Base-by-base conservation (phyloP, 2,888 invertebrate species). In the Hypena proboscidalis region DNA sequence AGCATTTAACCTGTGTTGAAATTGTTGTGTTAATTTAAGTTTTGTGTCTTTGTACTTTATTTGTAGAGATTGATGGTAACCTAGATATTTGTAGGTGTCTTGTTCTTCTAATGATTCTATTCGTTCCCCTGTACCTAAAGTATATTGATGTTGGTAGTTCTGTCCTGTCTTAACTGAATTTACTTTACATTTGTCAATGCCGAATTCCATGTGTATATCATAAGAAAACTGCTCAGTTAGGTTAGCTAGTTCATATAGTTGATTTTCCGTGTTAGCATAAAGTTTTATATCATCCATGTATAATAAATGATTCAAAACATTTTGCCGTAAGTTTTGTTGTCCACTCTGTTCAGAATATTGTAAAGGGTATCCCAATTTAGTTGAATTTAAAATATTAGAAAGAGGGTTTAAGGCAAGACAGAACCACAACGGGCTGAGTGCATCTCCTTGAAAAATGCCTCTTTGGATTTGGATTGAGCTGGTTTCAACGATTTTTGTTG, bases 141-240 rank as follows among this genome's bases (percentile, higher is more conserved):
- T n/a, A n/a, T n/a, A n/a, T n/a, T n/a, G n/a, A n/a, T n/a, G n/a
- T n/a, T n/a, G n/a, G n/a, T n/a, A n/a, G n/a, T n/a, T n/a, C n/a
- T n/a, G n/a, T n/a, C 20, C 31, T 17, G 4, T 7, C 13, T 13
- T 31, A 4, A 42, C 14, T 3, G 35, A 23, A 13, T 27, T 27
- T 4, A 34, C 33, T 19, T 33, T 40, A 13, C 40, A 40, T 27
- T 40, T 40, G 6, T 40, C 33, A 5, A 27, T 27, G n/a, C 40
- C 40, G 26, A 40, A 40, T 3, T 25, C 11, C 32, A 40, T 40
- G 3, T 23, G 11, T n/a, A 42, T 35, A 14, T 42, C 34, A n/a
- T 11, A 10, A 9, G 30, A 15, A 22, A 35, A 42, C 6, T 7
- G 20, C 23, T 30, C 23, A 8, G 38, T 38, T 3, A 38, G n/a